Base-by-base conservation (phyloP, 2,113 vertebrate species). In the Scomber japonicus region DNA sequence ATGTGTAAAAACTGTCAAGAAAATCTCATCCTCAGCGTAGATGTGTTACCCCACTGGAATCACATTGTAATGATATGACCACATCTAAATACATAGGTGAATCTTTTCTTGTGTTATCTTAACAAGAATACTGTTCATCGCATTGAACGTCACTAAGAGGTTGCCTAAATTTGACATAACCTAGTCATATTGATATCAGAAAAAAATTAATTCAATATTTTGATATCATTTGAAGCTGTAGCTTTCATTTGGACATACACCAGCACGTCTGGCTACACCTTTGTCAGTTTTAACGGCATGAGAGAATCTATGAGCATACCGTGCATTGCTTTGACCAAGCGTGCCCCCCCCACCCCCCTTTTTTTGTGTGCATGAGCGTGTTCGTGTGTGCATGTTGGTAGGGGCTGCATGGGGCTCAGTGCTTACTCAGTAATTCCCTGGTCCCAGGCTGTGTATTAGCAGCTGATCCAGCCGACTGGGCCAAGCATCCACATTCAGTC, bases 401-500 rank as follows among this genome's bases (percentile, higher is more conserved):
- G 64, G 31, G 55, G 84, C 71, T 83, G 70, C 53, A 61, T 16
- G 57, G 77, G 70, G 67, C 81, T 83, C 76, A 69, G 56, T 84
- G 89, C 88, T 86, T 80, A 83, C 76, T 77, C 86, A 84, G 85
- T 90, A 88, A 91, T 87, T 91, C 87, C 65, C 73, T 53, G 84
- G 71, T 87, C 80, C 90, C 78, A 51, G 87, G 84, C 81, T 89
- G 86, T 84, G 90, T 84, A 88, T 93, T 89, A 90, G 87, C 70
- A 31, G 80, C 84, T 89, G 91, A 90, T 90, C 91, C 88, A 73
- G 87, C 87, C 63, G 84, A 84, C 84, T 81, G 89, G 82, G 76
- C 86, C 84, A 69, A 82, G 76, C 89, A 75, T 82, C 83, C 81
- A 49, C 91, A 79, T 82, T 77, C 79, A 86, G 76, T 81, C 79